These are phyloP conservation scores for Tolmerus cingulatus DNA, from an alignment of 2,888 invertebrate species.

Conservation along the genomic window DNA sequence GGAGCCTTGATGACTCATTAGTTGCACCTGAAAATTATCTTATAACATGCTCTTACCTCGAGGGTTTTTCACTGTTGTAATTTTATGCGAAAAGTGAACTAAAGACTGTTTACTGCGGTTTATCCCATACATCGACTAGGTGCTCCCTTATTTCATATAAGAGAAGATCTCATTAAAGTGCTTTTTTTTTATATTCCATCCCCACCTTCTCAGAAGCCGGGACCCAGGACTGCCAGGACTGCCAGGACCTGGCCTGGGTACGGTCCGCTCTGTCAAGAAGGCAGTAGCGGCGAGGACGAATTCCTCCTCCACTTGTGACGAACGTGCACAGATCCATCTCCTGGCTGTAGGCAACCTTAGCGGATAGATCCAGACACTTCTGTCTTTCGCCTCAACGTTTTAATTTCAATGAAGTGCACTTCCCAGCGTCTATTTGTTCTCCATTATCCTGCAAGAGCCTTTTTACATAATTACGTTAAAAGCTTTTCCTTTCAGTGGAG, in stretches of 20 bases:
- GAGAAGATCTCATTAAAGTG: conserved; percentile 37
- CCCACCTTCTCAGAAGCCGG: not conserved
- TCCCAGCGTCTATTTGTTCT: conserved; percentile 39
- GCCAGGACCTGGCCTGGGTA: not conserved
- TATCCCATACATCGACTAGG: conserved; percentile 2
- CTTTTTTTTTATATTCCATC: not conserved
- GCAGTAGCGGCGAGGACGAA: not conserved
- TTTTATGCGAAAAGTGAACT: not conserved
- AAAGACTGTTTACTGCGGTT: not conserved
- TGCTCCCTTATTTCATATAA: not conserved
- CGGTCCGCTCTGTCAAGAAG: not conserved
- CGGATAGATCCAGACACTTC: conserved; percentile 28
- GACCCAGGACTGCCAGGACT: not conserved
- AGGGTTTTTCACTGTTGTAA: not conserved
- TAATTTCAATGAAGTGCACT: conserved; percentile 43
- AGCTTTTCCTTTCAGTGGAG: conserved; percentile 24
- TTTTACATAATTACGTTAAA: conserved; percentile 44
- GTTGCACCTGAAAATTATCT: not conserved
- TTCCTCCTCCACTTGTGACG: not conserved
- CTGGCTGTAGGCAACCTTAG: not conserved
- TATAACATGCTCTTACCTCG: not conserved
- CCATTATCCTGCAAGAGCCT: conserved; percentile 23
- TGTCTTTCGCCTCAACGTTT: conserved; percentile 40
- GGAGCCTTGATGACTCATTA: not conserved
- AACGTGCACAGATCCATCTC: not conserved